Evolutionary conservation across 1,140 invertebrate genomes (phyloP).

Genomic region (Hylaeus volcanicus): DNA sequence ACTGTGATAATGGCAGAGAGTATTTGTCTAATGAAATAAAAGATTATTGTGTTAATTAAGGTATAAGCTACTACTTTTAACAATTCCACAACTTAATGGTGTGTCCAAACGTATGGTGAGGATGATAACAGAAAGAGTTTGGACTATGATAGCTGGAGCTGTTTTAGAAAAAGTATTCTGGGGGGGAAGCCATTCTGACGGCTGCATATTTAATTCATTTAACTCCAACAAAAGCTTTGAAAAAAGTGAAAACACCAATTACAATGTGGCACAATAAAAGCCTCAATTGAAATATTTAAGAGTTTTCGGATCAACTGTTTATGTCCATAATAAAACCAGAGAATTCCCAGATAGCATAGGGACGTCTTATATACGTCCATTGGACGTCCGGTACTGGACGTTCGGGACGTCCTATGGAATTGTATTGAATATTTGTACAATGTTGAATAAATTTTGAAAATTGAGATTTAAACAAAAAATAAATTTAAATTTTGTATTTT

Average conservation of each 20-base stretch:
- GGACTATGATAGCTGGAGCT: slow-evolving; percentile 71
- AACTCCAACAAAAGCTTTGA: too few relatives aligned
- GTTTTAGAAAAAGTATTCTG: slow-evolving; percentile 66
- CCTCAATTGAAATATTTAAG: slow-evolving; percentile 77
- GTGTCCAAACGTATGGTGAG: slow-evolving; percentile 79
- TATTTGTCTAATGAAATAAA: slow-evolving; percentile 6
- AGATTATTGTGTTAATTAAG: slow-evolving; percentile 2
- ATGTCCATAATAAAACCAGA: slow-evolving; percentile 75
- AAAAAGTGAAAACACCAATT: slow-evolving; percentile 72
- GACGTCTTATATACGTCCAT: too few relatives aligned
- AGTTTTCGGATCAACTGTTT: slow-evolving; percentile 78
- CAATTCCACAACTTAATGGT: slow-evolving; percentile 80
- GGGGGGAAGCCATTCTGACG: slow-evolving; percentile 75
- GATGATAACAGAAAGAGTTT: slow-evolving; percentile 76
- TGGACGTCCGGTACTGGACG: too few relatives aligned
- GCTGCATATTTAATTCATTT: slow-evolving; percentile 13
- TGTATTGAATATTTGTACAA: too few relatives aligned
- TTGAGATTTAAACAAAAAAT: too few relatives aligned
- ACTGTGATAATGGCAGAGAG: slow-evolving; percentile 70
- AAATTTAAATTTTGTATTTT: too few relatives aligned
- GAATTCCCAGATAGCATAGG: too few relatives aligned
- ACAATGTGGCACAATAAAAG: slow-evolving; percentile 79
- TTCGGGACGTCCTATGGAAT: too few relatives aligned
- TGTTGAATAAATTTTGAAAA: too few relatives aligned
- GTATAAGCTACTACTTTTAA: slow-evolving; percentile 71